Percentiles rank a stretch among this genome's conserved stretches.
Conservation (phyloP, 2,113 vertebrate genomes). For the Steatornis caripensis region DNA sequence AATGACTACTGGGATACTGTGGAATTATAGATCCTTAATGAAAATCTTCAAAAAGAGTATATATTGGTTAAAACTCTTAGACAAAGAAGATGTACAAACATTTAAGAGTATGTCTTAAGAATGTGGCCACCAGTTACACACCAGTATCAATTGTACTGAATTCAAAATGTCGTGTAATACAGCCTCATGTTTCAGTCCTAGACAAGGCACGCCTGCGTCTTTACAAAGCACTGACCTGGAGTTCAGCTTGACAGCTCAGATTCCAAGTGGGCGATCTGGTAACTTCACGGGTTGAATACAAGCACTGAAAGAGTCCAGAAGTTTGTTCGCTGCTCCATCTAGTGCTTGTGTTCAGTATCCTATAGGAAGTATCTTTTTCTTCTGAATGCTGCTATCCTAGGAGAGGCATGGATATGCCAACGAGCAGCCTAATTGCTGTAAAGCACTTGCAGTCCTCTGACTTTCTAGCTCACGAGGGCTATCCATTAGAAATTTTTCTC, state of each 20-base stretch:
- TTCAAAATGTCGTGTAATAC: background rate
- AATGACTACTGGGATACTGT: background rate
- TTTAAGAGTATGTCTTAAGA: background rate
- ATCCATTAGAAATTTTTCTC: background rate
- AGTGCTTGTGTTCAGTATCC: conserved; percentile 38
- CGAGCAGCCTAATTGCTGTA: background rate
- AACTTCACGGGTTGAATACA: background rate
- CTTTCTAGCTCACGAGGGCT: background rate
- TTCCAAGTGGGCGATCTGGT: background rate
- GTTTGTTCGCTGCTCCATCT: conserved; percentile 61
- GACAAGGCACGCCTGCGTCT: background rate
- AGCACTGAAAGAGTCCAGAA: background rate
- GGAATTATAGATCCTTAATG: background rate
- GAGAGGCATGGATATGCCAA: background rate
- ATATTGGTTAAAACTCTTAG: background rate
- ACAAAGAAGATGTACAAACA: background rate
- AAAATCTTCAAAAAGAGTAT: background rate
- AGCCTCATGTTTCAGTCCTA: background rate
- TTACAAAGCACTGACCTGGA: background rate
- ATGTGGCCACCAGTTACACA: background rate
- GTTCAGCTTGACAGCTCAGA: background rate
- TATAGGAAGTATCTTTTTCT: background rate
- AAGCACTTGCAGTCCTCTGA: background rate
- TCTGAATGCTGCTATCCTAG: background rate
- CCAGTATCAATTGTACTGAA: background rate